These are phyloP conservation scores for Drosophila acutilabella DNA, from an alignment of 2,888 invertebrate species.

Conservation along the genomic window DNA sequence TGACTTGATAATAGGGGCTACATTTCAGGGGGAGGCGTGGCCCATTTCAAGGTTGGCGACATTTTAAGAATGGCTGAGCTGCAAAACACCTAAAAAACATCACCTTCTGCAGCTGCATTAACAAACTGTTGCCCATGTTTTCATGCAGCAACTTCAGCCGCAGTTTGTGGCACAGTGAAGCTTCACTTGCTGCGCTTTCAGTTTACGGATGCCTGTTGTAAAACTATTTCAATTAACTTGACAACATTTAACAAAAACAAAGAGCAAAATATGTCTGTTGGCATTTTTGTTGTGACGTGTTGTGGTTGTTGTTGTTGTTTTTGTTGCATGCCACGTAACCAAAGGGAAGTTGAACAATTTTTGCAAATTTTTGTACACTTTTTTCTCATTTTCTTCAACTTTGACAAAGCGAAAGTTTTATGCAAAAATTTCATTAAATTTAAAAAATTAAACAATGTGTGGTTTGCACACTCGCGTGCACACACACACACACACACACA, in stretches of 20 bases:
- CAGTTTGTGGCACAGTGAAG: constrained; percentile 1
- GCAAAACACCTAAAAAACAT: neutral
- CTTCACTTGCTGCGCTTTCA: constrained; percentile 24
- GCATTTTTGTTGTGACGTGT: constrained; percentile 37
- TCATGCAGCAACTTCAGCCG: neutral
- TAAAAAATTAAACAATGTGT: constrained; percentile 41
- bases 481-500: constrained; percentile 1
- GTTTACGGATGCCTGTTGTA: constrained; percentile 61
- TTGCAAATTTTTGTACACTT: constrained; percentile 9
- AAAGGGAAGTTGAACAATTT: constrained; percentile 28
- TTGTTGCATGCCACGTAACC: constrained; percentile 42
- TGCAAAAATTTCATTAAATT: constrained; percentile 62
- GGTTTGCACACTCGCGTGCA: constrained; percentile 10
- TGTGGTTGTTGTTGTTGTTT: constrained; percentile 1
- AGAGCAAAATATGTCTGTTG: constrained; percentile 48
- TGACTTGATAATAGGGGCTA: neutral
- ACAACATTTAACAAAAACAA: constrained; percentile 23
- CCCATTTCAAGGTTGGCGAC: constrained; percentile 37
- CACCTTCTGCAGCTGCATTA: constrained; percentile 14
- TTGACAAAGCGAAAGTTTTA: constrained; percentile 61
- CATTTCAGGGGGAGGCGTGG: neutral
- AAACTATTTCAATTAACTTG: constrained; percentile 74
- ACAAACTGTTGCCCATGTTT: neutral
- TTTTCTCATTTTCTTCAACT: constrained; percentile 38
- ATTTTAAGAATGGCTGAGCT: neutral